Evolutionary conservation across 1,140 invertebrate species (phyloP).

Genomic region (Scaptomyza graminum): DNA sequence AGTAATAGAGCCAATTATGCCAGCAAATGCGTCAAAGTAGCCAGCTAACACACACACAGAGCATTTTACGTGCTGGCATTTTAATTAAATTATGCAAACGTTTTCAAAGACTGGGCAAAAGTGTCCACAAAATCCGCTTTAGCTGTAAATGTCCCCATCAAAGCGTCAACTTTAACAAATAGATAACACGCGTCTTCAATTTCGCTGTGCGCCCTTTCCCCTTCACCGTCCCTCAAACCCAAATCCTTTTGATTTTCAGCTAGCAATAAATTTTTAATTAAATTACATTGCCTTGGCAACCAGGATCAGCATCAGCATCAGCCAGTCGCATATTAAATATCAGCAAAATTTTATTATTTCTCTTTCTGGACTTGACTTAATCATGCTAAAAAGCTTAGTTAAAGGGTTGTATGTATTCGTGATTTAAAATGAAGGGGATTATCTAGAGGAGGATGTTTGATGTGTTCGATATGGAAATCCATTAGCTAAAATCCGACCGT

Average conservation of each 20-base stretch:
- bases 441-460: slow-evolving; percentile 1
- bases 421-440: slow-evolving; percentile 16
- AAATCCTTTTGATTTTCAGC: slow-evolving; percentile 5
- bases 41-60: slow-evolving; percentile 19
- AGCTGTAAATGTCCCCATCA: slow-evolving; percentile 44
- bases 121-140: background rate
- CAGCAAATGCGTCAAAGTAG: slow-evolving; percentile 54
- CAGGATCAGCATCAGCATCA: too few species aligned
- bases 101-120: slow-evolving; percentile 9
- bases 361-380: background rate
- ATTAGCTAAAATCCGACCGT: slow-evolving; percentile 48
- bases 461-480: slow-evolving; percentile 63
- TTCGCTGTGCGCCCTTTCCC: background rate
- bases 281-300: slow-evolving; percentile 17
- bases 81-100: slow-evolving; percentile 59
- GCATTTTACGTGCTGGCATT: slow-evolving; percentile 39
- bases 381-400: background rate
- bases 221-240: background rate
- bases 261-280: slow-evolving; percentile 8
- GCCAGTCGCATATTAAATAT: background rate
- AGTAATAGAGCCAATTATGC: slow-evolving; percentile 70
- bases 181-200: slow-evolving; percentile 50
- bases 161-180: slow-evolving; percentile 54
- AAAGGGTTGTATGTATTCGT: background rate
- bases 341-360: background rate